A percentile compares a stretch with the other conserved stretches of the same genome.
phyloP scores from a whole-genome alignment of 2,888 invertebrate genomes.

The Corbicula japonica region DNA sequence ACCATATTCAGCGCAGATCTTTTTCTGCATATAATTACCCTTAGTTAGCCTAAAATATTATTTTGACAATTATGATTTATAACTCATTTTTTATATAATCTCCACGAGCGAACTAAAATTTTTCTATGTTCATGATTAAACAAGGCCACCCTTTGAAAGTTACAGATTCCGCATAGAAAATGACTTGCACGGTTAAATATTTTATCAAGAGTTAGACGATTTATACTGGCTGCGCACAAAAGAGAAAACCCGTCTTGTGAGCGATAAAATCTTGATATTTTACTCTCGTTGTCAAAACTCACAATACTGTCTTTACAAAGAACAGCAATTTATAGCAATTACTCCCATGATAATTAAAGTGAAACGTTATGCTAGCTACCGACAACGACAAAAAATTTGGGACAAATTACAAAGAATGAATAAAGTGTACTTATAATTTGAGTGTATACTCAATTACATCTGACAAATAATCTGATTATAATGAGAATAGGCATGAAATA shows the following conservation, averaged over 20 bases:
- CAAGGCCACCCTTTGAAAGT: slow-evolving; percentile 42
- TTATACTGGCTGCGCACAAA: slow-evolving; percentile 38
- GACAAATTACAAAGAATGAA: slow-evolving; percentile 27
- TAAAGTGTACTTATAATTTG: slow-evolving; percentile 17
- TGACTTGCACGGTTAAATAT: slow-evolving; percentile 35
- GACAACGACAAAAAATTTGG: slow-evolving; percentile 22
- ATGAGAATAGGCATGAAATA: slow-evolving; percentile 20
- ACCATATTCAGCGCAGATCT: too few species aligned
- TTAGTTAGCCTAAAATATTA: slow-evolving; percentile 7
- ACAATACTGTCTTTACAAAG: slow-evolving; percentile 41
- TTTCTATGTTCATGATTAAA: slow-evolving; percentile 25
- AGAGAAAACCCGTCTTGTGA: slow-evolving; percentile 18
- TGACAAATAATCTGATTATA: slow-evolving; percentile 36
- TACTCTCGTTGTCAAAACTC: slow-evolving; percentile 46
- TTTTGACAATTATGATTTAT: slow-evolving; percentile 51
- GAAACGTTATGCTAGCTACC: slow-evolving; percentile 36
- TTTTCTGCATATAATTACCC: slow-evolving; percentile 37
- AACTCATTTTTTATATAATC: slow-evolving; percentile 44
- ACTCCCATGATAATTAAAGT: slow-evolving; percentile 41
- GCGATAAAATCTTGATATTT: slow-evolving; percentile 63
- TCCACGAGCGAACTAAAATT: slow-evolving; percentile 27
- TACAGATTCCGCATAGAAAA: slow-evolving; percentile 34
- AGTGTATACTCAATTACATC: slow-evolving; percentile 17
- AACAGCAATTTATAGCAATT: slow-evolving; percentile 55
- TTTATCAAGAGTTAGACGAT: slow-evolving; percentile 36